Conservation (phyloP, 2,888 invertebrate genomes). For the Papilio protenor region DNA sequence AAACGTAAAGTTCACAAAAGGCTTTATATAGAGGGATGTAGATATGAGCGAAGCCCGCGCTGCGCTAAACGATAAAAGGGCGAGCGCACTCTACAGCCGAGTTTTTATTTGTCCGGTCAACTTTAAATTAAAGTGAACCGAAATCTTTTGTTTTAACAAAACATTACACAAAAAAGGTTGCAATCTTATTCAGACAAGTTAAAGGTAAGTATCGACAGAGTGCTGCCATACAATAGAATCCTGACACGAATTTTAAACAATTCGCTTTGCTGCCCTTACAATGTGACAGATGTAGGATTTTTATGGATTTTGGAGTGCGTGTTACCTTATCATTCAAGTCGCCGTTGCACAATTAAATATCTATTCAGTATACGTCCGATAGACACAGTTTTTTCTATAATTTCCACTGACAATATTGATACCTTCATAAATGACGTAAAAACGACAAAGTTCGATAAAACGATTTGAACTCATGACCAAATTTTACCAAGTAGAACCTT, state of each 20-base stretch:
- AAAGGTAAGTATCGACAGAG: background rate
- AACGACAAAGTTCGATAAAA: constrained; percentile 7
- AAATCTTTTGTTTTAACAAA: background rate
- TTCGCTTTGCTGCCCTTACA: too few relatives aligned
- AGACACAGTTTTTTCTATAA: too few relatives aligned
- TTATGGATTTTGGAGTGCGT: too few relatives aligned
- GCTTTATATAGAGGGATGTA: constrained; percentile 27
- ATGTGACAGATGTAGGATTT: too few relatives aligned
- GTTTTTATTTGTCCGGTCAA: constrained; percentile 30
- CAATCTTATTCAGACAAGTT: background rate
- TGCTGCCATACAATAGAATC: too few relatives aligned
- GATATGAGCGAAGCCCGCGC: constrained; percentile 19
- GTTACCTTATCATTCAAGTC: too few relatives aligned
- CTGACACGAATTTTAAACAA: too few relatives aligned
- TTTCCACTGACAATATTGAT: too few relatives aligned
- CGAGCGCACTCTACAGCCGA: constrained; percentile 17
- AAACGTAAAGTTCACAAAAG: constrained; percentile 34
- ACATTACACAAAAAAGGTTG: background rate
- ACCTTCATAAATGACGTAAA: background rate
- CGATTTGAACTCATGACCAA: background rate
- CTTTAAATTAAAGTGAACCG: constrained; percentile 14
- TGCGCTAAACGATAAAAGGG: constrained; percentile 37
- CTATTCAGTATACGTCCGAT: too few relatives aligned
- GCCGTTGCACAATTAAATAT: too few relatives aligned
- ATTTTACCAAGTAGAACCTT: constrained; percentile 9